These are phyloP conservation scores for Hydrozoanthus tunicans DNA, from an alignment of 64 coral and sea anemone genomes.

Conservation along the genomic window DNA sequence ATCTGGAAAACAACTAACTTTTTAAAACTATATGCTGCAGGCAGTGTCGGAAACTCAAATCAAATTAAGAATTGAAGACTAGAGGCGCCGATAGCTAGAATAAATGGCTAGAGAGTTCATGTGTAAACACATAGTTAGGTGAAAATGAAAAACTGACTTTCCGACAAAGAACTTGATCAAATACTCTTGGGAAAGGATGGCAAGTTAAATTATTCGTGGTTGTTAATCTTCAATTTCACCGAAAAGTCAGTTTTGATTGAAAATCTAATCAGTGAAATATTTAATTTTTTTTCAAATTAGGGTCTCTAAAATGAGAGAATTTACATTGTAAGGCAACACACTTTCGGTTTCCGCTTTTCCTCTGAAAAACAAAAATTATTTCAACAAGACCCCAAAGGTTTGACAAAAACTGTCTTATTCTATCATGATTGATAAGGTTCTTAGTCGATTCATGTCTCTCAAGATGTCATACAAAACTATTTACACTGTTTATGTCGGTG, in stretches of 20 bases:
- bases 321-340: neutral
- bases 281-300: neutral
- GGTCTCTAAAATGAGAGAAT: neutral
- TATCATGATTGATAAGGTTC: no score
- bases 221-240: constrained; percentile 10
- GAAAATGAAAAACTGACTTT: neutral
- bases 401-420: no score
- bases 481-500: neutral
- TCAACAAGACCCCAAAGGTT: no score
- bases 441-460: neutral
- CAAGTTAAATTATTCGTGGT: neutral
- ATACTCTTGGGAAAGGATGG: neutral
- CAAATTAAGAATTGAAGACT: no score
- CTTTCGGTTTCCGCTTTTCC: neutral
- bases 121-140: neutral
- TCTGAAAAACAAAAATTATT: neutral
- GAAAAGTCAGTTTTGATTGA: constrained; percentile 25
- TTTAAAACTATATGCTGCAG: no score
- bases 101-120: neutral
- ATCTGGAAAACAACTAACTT: no score
- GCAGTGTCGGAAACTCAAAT: no score
- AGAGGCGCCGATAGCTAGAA: neutral
- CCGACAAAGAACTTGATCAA: constrained; percentile 37
- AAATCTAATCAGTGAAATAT: neutral
- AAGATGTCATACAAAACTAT: neutral